phyloP scores from a whole-genome alignment of 35 echinoderm and acorn worm species.

The Heliocidaris tuberculata region DNA sequence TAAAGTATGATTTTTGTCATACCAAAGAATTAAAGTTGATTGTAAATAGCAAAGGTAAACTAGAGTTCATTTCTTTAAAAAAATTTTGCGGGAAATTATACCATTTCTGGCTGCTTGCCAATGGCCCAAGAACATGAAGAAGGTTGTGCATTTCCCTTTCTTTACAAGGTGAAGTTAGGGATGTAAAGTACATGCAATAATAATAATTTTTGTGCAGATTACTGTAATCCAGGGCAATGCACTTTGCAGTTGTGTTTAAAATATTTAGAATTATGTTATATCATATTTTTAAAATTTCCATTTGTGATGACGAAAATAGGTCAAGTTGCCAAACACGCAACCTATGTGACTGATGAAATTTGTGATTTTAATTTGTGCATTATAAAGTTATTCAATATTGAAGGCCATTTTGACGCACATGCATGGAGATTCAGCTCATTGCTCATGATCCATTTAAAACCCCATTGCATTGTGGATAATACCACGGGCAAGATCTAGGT shows the following conservation, averaged over 20 bases:
- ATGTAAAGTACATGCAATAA: neutral
- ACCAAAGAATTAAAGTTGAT: too few species aligned
- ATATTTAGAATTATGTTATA: neutral
- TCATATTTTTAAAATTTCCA: neutral
- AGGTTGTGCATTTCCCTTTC: neutral
- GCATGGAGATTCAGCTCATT: neutral
- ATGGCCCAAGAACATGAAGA: neutral
- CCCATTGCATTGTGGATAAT: neutral
- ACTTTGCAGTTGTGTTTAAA: neutral
- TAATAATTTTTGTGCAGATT: neutral
- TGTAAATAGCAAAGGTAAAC: too few species aligned
- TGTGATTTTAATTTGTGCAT: neutral
- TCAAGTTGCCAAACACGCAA: neutral
- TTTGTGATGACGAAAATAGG: neutral
- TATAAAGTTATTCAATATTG: too few species aligned
- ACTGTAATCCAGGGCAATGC: neutral
- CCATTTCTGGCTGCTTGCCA: neutral
- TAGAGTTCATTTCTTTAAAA: neutral
- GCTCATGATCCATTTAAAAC: neutral
- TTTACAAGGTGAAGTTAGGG: neutral
- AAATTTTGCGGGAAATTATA: neutral
- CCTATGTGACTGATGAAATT: neutral
- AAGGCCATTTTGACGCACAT: neutral
- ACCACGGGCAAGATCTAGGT: neutral
- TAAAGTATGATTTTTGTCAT: too few species aligned